Evolutionary conservation across 2,888 invertebrate species (phyloP).

Genomic region (Stenolophus ochropezus): DNA sequence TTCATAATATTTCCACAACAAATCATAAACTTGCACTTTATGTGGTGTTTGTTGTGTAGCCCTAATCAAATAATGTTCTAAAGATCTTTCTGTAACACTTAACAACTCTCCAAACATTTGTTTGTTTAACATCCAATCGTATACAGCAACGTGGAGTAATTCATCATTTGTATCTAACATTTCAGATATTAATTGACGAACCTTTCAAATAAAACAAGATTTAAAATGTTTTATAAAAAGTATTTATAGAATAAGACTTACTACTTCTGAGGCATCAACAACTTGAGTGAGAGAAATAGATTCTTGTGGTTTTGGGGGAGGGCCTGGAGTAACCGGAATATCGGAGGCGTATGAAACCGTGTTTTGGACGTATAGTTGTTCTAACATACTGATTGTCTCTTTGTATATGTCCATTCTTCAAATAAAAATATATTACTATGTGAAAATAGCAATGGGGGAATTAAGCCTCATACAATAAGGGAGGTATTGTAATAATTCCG

Average conservation of each 20-base stretch:
- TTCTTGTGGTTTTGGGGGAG: slow-evolving; percentile 65
- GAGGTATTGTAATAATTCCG: not conserved
- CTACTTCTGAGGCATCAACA: slow-evolving; percentile 47
- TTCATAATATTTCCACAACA: slow-evolving; percentile 98
- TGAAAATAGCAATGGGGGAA: not conserved
- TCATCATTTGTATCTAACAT: slow-evolving; percentile 87
- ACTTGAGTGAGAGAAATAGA: slow-evolving; percentile 14
- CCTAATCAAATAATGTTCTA: slow-evolving; percentile 85
- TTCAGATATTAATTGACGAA: slow-evolving; percentile 79
- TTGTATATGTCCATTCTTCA: slow-evolving; percentile 91
- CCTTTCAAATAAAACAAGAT: slow-evolving; percentile 69
- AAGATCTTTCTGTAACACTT: slow-evolving; percentile 80
- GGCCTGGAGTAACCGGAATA: slow-evolving; percentile 72
- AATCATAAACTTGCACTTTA: slow-evolving; percentile 80
- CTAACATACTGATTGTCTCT: slow-evolving; percentile 87
- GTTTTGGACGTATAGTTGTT: slow-evolving; percentile 80
- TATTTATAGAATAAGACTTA: slow-evolving; percentile 10
- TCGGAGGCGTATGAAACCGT: slow-evolving; percentile 52
- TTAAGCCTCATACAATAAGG: not conserved
- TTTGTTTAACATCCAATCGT: slow-evolving; percentile 93
- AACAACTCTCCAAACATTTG: slow-evolving; percentile 83
- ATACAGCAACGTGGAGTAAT: slow-evolving; percentile 91
- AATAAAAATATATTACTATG: slow-evolving; percentile 57
- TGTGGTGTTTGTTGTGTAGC: slow-evolving; percentile 77
- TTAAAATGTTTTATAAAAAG: not conserved